phyloP scores from a whole-genome alignment of 2,888 invertebrate genomes.

The Sericinus montela region DNA sequence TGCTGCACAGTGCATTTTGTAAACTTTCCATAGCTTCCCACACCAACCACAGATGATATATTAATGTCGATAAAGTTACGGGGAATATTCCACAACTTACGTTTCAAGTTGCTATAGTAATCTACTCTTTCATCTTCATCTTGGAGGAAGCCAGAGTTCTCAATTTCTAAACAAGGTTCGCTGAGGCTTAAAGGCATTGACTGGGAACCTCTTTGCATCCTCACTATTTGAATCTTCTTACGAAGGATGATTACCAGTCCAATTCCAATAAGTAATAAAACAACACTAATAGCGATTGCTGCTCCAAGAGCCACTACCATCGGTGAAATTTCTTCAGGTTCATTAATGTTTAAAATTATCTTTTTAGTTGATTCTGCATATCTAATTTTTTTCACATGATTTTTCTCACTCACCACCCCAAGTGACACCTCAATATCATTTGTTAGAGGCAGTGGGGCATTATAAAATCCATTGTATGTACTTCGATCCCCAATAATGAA shows the following conservation, averaged over 20 bases:
- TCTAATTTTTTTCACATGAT: constrained; percentile 81
- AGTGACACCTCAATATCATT: constrained; percentile 83
- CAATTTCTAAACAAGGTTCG: constrained; percentile 89
- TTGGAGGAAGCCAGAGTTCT: constrained; percentile 87
- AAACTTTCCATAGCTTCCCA: constrained; percentile 89
- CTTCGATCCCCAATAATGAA: constrained; percentile 89
- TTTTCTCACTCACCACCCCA: constrained; percentile 84
- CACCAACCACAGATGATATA: constrained; percentile 82
- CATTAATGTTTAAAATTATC: constrained; percentile 73
- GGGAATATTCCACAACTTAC: constrained; percentile 86
- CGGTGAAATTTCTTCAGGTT: constrained; percentile 66
- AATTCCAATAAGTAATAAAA: constrained; percentile 82
- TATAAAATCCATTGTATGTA: constrained; percentile 86
- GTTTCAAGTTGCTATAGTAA: constrained; percentile 86
- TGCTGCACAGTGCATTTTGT: constrained; percentile 84
- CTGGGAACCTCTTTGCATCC: constrained; percentile 69
- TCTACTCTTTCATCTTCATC: constrained; percentile 85
- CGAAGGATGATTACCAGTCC: constrained; percentile 81
- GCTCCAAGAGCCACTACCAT: constrained; percentile 75
- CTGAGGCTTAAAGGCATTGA: constrained; percentile 85
- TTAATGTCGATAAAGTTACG: constrained; percentile 86
- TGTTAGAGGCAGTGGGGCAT: constrained; percentile 84
- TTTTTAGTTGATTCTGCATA: constrained; percentile 81
- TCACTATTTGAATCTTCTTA: constrained; percentile 61
- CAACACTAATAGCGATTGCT: constrained; percentile 85